These are phyloP conservation scores for Dolichotis patagonum DNA, from an alignment of 2,113 vertebrate genomes.

Conservation along the genomic window DNA sequence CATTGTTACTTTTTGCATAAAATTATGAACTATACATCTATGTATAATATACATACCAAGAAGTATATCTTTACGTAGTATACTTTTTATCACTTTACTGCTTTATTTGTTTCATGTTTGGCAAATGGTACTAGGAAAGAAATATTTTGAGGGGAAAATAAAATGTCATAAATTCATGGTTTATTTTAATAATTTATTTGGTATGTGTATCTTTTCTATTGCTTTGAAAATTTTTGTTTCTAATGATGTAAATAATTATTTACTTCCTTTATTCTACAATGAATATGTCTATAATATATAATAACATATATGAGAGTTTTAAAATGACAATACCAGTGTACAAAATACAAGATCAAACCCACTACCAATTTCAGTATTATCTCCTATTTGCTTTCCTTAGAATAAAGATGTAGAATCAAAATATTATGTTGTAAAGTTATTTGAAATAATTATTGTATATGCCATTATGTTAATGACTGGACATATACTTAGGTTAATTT, in stretches of 20 bases:
- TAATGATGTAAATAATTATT: neutral
- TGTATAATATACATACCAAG: neutral
- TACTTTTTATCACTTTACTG: neutral
- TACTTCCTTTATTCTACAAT: neutral
- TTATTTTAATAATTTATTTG: conserved; percentile 30
- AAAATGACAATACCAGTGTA: neutral
- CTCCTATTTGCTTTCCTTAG: neutral
- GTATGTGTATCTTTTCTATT: neutral
- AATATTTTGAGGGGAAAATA: neutral
- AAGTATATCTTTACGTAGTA: neutral
- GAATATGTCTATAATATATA: neutral
- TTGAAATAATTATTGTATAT: conserved; percentile 30
- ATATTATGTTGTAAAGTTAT: neutral
- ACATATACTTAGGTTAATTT: neutral
- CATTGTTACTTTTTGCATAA: neutral
- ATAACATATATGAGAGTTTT: neutral
- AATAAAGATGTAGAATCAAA: neutral
- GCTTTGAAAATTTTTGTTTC: neutral
- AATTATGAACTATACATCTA: neutral
- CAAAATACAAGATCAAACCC: neutral
- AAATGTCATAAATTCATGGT: neutral
- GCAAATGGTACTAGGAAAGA: neutral
- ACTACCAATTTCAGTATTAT: neutral
- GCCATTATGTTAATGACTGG: neutral
- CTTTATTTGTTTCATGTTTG: neutral